Evolutionary conservation across 2,797 vertebrate genomes (phyloP).

Genomic region (Allobates femoralis): DNA sequence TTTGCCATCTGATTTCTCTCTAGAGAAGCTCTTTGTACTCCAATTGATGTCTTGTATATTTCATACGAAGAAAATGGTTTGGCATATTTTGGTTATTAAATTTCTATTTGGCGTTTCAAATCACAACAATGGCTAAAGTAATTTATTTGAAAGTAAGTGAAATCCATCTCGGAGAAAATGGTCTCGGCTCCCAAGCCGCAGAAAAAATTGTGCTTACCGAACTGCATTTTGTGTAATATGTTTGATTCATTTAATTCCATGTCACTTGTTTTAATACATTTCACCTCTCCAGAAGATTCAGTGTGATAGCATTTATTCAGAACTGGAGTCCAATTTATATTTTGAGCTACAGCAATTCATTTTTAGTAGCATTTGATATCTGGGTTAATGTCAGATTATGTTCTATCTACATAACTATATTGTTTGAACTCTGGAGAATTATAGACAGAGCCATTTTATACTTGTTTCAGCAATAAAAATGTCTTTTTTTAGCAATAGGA

Average conservation of each 20-base stretch:
- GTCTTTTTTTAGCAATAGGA: slow-evolving; percentile 49
- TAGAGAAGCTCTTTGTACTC: slow-evolving; percentile 24
- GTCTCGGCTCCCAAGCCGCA: slow-evolving; percentile 51
- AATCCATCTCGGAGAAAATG: slow-evolving; percentile 61
- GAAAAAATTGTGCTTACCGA: slow-evolving; percentile 60
- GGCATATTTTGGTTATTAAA: slow-evolving; percentile 53
- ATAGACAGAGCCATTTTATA: slow-evolving; percentile 53
- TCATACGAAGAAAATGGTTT: slow-evolving; percentile 46
- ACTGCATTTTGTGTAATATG: slow-evolving; percentile 63
- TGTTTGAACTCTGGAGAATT: slow-evolving; percentile 62
- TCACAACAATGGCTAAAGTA: slow-evolving; percentile 63
- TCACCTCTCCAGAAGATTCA: slow-evolving; percentile 63
- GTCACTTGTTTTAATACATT: slow-evolving; percentile 64
- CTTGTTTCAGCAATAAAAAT: slow-evolving; percentile 55
- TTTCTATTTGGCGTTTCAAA: slow-evolving; percentile 58
- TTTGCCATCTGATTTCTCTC: slow-evolving; percentile 1
- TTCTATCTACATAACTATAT: slow-evolving; percentile 63
- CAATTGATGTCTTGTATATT: slow-evolving; percentile 45
- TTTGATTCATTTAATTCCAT: slow-evolving; percentile 65
- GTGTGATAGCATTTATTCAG: slow-evolving; percentile 62
- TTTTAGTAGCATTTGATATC: slow-evolving; percentile 62
- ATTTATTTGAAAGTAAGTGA: slow-evolving; percentile 61
- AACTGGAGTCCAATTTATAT: slow-evolving; percentile 63
- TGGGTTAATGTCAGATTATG: slow-evolving; percentile 64
- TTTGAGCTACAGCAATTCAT: slow-evolving; percentile 61